phyloP scores from a whole-genome alignment of 2,888 invertebrate species.

The Pristionchus arcanus region DNA sequence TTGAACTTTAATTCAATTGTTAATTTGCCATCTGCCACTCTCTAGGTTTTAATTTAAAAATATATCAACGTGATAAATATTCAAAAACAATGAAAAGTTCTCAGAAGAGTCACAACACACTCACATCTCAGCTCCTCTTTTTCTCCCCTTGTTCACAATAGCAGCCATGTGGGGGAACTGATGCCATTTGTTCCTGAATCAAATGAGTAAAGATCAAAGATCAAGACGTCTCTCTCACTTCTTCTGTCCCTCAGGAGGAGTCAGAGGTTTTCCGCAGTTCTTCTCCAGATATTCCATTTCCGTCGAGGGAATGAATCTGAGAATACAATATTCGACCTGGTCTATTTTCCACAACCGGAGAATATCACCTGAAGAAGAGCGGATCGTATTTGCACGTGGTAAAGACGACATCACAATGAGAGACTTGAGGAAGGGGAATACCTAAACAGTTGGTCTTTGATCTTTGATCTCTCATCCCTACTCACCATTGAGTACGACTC shows the following conservation, averaged over 20 bases:
- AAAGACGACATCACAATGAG: neutral
- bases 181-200: constrained; percentile 16
- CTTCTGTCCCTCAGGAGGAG: neutral
- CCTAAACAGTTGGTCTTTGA: neutral
- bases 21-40: no score
- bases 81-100: neutral
- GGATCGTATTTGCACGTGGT: neutral
- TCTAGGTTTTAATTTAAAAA: no score
- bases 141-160: neutral
- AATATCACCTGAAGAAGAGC: constrained; percentile 7
- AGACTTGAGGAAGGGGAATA: constrained; percentile 18
- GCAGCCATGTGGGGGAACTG: constrained; percentile 19
- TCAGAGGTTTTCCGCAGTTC: neutral
- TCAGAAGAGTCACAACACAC: no score
- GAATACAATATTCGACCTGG: neutral
- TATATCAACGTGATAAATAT: neutral
- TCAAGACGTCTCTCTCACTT: neutral
- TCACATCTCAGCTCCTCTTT: neutral
- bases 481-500: constrained; percentile 17
- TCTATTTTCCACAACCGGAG: neutral
- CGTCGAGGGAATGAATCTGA: neutral
- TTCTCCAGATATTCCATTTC: neutral
- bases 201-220: neutral
- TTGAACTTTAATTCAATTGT: no score
- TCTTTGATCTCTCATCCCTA: neutral